Conservation (phyloP, 2,797 vertebrate genomes). For the Sebastes trivittatus region DNA sequence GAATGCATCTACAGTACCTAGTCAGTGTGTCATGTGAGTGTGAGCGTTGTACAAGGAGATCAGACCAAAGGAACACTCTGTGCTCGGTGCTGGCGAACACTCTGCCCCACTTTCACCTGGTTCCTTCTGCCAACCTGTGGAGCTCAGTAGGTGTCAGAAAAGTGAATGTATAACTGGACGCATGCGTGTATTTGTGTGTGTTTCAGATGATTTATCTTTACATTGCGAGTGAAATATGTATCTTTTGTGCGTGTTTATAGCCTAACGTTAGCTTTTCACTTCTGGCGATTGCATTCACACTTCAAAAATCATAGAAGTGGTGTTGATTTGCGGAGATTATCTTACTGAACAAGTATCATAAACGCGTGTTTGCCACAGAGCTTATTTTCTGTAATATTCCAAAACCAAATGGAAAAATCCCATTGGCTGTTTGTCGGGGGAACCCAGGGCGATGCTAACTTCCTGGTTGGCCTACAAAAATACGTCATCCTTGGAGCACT, state of each 20-base stretch:
- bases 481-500: accelerated
- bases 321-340: too few relatives aligned
- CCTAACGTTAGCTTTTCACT: too few relatives aligned
- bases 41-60: background rate
- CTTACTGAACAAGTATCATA: too few relatives aligned
- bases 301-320: too few relatives aligned
- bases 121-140: conserved; percentile 35
- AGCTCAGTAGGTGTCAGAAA: background rate
- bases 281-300: too few relatives aligned
- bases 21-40: background rate
- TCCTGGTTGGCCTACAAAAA: too few relatives aligned
- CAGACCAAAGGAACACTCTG: conserved; percentile 29
- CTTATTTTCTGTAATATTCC: too few relatives aligned
- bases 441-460: too few relatives aligned
- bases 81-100: conserved; percentile 46
- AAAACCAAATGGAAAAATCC: too few relatives aligned
- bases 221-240: background rate
- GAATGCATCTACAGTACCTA: conserved; percentile 38
- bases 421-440: too few relatives aligned
- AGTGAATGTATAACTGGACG: background rate
- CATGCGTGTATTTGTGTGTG: background rate
- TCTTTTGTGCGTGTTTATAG: background rate
- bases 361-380: too few relatives aligned
- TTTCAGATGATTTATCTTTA: background rate
- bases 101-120: conserved; percentile 57